These are phyloP conservation scores for Fissipunctia ypsillon DNA, from an alignment of 2,888 invertebrate genomes.

Conservation along the genomic window DNA sequence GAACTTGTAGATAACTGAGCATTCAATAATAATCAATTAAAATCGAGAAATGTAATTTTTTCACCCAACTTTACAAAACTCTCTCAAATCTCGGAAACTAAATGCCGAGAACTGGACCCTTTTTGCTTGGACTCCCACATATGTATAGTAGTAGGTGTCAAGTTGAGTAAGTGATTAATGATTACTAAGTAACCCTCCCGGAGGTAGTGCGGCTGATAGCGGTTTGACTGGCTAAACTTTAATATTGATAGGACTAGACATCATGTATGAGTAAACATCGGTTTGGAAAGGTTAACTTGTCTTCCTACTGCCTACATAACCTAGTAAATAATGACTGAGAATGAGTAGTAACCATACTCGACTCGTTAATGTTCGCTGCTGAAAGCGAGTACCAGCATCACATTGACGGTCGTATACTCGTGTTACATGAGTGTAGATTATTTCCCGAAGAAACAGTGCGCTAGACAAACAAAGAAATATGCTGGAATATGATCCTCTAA, in stretches of 20 bases:
- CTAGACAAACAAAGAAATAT: slow-evolving; percentile 1
- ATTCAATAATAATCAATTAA: no score
- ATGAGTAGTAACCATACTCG: not conserved
- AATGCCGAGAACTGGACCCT: no score
- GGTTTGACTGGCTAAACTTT: slow-evolving; percentile 36
- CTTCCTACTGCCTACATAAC: not conserved
- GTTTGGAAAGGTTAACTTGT: not conserved
- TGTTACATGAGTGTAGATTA: not conserved
- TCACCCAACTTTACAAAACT: no score
- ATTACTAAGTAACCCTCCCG: slow-evolving; percentile 18
- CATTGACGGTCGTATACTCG: not conserved
- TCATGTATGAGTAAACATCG: not conserved
- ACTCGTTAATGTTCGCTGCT: not conserved
- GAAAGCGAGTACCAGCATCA: not conserved
- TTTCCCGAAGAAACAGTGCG: not conserved
- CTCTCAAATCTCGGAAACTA: no score
- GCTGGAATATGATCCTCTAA: not conserved
- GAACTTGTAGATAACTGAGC: no score
- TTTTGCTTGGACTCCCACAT: no score
- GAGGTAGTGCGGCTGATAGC: slow-evolving; percentile 26
- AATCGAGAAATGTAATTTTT: no score
- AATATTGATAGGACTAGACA: slow-evolving; percentile 13
- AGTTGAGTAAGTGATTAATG: slow-evolving; percentile 46
- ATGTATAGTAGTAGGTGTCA: slow-evolving; percentile 18
- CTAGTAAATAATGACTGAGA: not conserved